Base-by-base conservation (phyloP, 2,113 vertebrate species). In the Aegithalos caudatus region DNA sequence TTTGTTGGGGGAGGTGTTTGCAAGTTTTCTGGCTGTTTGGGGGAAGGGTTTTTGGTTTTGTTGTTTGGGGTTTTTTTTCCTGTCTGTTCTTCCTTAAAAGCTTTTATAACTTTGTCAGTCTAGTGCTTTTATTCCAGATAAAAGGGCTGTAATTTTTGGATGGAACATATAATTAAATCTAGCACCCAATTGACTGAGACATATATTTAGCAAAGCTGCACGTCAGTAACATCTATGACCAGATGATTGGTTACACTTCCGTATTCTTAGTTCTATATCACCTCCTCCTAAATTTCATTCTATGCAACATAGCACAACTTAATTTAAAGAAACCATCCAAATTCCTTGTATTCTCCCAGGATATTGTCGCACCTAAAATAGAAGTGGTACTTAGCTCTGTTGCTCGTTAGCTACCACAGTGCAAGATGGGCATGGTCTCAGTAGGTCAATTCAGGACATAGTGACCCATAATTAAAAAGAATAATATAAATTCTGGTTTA, bases 341-440 rank as follows among this genome's bases (percentile, higher is more conserved):
- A 94, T 71, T 64, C 18, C 61, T 78, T 90, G 37, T 56, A 35
- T 94, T 97, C 87, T 85, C 35, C 53, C 56, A n/a, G 35, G 22
- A 93, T 95, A 95, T 96, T 86, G 37, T 28, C 81, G 27, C 48
- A 89, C 81, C 48, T 88, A 27, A 91, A 88, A 42, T n/a, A 74
- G 38, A 93, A 85, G 17, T 35, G 54, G 48, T 24, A 72, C 61
- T 65, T 83, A 88, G 24, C 53, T 58, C 35, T 24, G 4, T 50
- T 85, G 17, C 85, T 93, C 22, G 66, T 22, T 69, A 65, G 62
- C 56, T 82, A 93, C 69, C 9, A 20, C 48, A 44, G 88, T 90
- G 91, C 93, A 88, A 95, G 83, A 90, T 60, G n/a, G 45, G 64
- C 27, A 31, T 70, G 62, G 62, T 85, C 88, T 69, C 11, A 85